Percentiles rank a stretch among this genome's conserved stretches.
These are phyloP conservation scores for Sphyrna mokarran DNA, from an alignment of 2,113 vertebrate genomes.

Conservation along the genomic window DNA sequence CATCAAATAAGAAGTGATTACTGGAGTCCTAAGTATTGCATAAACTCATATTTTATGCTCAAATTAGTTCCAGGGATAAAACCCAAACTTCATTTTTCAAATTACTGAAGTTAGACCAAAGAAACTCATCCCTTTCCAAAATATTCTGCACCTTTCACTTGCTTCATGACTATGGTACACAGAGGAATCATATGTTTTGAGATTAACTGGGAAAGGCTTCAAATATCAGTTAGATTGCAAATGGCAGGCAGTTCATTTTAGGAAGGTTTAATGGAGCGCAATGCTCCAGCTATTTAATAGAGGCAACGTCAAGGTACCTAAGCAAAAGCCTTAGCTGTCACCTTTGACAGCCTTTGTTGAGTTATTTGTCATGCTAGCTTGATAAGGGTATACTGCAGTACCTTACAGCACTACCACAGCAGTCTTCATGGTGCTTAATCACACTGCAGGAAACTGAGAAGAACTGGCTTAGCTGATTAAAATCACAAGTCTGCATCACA, in stretches of 20 bases:
- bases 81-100: background rate
- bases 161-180: slow-evolving; percentile 44
- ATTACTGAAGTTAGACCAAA: background rate
- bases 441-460: slow-evolving; percentile 20
- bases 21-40: background rate
- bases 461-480: background rate
- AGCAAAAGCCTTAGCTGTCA: slow-evolving; percentile 64
- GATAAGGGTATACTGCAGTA: slow-evolving; percentile 53
- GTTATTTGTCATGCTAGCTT: slow-evolving; percentile 65
- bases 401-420: slow-evolving; percentile 43
- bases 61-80: background rate
- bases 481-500: background rate
- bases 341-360: slow-evolving; percentile 56
- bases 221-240: slow-evolving; percentile 54
- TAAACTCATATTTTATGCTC: background rate
- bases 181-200: slow-evolving; percentile 43
- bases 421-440: slow-evolving; percentile 41
- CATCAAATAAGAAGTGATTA: background rate
- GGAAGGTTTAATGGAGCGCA: slow-evolving; percentile 70
- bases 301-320: slow-evolving; percentile 63
- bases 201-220: slow-evolving; percentile 53
- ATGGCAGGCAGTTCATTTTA: slow-evolving; percentile 69
- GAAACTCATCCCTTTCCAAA: background rate
- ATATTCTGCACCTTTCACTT: slow-evolving; percentile 41
- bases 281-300: slow-evolving; percentile 63